These are phyloP conservation scores for Gallinago media DNA, from an alignment of 2,113 vertebrate genomes.

Conservation along the genomic window DNA sequence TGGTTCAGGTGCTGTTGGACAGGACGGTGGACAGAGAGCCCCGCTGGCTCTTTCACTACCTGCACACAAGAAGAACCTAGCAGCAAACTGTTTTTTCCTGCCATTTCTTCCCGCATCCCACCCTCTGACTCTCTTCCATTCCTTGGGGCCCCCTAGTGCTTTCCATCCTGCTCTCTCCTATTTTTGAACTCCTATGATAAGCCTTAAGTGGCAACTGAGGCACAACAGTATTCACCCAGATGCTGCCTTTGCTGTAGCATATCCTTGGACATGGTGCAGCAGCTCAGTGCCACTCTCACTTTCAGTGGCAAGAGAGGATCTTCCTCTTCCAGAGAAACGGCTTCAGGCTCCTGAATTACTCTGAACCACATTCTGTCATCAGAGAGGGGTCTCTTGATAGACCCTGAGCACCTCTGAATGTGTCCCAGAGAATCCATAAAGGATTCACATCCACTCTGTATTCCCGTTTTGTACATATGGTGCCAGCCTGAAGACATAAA, in stretches of 20 bases:
- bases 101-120: background rate
- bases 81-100: rapidly evolving
- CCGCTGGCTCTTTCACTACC: rapidly evolving
- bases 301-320: background rate
- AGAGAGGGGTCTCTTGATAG: background rate
- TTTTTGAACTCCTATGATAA: background rate
- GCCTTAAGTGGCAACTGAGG: background rate
- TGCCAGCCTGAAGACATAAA: background rate
- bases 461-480: rapidly evolving
- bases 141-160: background rate
- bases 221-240: background rate
- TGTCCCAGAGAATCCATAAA: background rate
- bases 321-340: background rate
- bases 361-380: background rate
- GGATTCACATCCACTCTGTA: background rate
- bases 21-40: background rate
- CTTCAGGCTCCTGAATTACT: background rate
- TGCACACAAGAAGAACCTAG: rapidly evolving
- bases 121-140: background rate
- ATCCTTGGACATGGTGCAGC: background rate
- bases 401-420: background rate
- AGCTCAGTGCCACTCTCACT: background rate
- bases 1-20: rapidly evolving
- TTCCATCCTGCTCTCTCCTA: background rate
- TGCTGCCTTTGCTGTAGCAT: background rate